Evolutionary conservation across 2,113 vertebrate species (phyloP).

Genomic region (Dromas ardeola): DNA sequence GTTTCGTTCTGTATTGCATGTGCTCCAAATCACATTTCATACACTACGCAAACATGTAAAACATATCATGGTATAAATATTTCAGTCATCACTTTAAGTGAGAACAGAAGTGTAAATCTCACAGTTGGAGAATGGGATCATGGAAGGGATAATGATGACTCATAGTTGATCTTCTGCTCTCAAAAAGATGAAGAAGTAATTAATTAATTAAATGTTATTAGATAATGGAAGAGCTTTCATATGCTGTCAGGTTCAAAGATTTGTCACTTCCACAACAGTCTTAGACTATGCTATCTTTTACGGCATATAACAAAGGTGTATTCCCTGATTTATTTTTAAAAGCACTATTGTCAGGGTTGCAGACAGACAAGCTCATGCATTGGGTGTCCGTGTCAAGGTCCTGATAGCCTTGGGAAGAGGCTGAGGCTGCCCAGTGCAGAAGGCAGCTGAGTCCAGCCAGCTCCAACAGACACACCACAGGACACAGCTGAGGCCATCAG

Average conservation of each 20-base stretch:
- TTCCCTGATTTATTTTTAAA: neutral
- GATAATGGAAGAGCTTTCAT: neutral
- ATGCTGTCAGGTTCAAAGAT: neutral
- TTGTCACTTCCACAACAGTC: neutral
- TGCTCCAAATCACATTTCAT: neutral
- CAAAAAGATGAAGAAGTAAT: neutral
- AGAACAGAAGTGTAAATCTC: neutral
- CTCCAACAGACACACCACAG: neutral
- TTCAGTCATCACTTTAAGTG: neutral
- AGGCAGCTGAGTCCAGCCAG: neutral
- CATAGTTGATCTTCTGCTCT: neutral
- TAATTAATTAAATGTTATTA: neutral
- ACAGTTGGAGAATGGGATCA: neutral
- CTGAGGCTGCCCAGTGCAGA: rapidly evolving
- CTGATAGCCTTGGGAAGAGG: neutral
- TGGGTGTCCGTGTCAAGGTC: neutral
- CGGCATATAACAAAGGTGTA: neutral
- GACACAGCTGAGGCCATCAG: neutral
- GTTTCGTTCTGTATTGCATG: neutral
- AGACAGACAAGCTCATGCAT: neutral
- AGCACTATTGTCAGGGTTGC: neutral
- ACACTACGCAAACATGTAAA: neutral
- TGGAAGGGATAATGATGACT: neutral
- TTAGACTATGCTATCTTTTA: neutral
- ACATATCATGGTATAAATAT: neutral